These are phyloP conservation scores for Strigamia transsilvanica DNA, from an alignment of 2,888 invertebrate genomes.

Conservation along the genomic window DNA sequence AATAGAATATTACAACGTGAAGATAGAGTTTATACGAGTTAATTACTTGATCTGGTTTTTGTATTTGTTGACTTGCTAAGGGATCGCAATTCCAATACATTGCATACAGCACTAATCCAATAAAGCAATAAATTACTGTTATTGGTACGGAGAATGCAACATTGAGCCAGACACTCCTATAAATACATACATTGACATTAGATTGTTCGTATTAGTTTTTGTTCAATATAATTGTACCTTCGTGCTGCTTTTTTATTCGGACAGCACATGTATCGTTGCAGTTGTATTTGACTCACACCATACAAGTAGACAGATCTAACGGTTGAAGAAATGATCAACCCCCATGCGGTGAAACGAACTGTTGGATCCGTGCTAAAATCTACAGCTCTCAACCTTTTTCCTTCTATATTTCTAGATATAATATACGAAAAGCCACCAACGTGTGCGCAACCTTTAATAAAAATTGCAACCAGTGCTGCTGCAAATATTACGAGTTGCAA, in stretches of 20 bases:
- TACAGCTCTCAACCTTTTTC: background rate
- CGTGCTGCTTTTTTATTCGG: conserved; percentile 70
- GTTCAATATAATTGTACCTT: background rate
- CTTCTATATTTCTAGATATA: conserved; percentile 18
- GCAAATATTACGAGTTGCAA: conserved; percentile 11
- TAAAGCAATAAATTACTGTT: conserved; percentile 14
- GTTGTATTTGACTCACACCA: background rate
- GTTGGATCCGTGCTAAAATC: conserved; percentile 41
- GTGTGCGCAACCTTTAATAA: conserved; percentile 14
- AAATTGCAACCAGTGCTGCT: background rate
- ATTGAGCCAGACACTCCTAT: conserved; percentile 11
- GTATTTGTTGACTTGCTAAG: background rate
- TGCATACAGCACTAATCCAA: conserved; percentile 24
- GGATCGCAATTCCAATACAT: conserved; percentile 43
- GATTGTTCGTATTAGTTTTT: background rate
- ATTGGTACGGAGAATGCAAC: background rate
- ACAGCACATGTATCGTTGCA: conserved; percentile 40
- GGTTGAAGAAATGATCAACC: background rate
- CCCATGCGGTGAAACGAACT: conserved; percentile 51
- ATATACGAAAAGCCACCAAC: conserved; percentile 36
- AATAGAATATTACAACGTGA: background rate
- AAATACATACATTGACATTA: background rate
- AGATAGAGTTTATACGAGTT: background rate
- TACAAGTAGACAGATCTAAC: background rate
- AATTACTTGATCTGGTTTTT: conserved; percentile 50